Evolutionary conservation across 2,113 vertebrate species (phyloP).

Genomic region (Nasalis larvatus): DNA sequence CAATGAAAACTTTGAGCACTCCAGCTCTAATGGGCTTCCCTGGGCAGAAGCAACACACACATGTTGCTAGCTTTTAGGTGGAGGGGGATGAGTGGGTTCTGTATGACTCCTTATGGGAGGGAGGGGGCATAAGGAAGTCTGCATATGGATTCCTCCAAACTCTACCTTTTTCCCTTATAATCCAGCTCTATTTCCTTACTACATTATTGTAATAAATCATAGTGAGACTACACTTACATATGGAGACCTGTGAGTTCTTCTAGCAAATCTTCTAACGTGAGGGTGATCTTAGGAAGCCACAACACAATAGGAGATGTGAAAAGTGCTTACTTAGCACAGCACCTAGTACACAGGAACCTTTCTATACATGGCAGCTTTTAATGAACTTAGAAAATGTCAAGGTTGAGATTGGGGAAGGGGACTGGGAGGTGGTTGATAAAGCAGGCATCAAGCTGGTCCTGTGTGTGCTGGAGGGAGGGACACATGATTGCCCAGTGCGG

Average conservation of each 20-base stretch:
- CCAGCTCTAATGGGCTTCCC: background rate
- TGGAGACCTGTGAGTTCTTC: background rate
- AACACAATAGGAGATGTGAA: background rate
- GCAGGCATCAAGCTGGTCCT: too few species aligned
- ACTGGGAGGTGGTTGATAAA: background rate
- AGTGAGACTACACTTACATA: background rate
- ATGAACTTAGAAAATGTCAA: background rate
- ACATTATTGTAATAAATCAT: accelerated
- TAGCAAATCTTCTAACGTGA: background rate
- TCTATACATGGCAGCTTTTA: background rate
- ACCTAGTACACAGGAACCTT: background rate
- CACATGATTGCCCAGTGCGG: accelerated
- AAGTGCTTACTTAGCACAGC: background rate
- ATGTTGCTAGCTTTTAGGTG: background rate
- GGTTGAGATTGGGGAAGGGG: background rate
- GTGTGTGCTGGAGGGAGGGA: background rate
- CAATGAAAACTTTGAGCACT: background rate
- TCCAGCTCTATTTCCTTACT: background rate
- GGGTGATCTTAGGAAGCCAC: background rate
- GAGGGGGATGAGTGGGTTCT: background rate
- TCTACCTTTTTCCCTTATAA: background rate
- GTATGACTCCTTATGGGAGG: background rate
- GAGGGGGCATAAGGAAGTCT: background rate
- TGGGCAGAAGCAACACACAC: background rate
- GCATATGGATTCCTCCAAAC: background rate